Percentiles rank a stretch among this genome's conserved stretches.
phyloP scores from a whole-genome alignment of 2,888 invertebrate genomes.

The Melieria crassipennis region DNA sequence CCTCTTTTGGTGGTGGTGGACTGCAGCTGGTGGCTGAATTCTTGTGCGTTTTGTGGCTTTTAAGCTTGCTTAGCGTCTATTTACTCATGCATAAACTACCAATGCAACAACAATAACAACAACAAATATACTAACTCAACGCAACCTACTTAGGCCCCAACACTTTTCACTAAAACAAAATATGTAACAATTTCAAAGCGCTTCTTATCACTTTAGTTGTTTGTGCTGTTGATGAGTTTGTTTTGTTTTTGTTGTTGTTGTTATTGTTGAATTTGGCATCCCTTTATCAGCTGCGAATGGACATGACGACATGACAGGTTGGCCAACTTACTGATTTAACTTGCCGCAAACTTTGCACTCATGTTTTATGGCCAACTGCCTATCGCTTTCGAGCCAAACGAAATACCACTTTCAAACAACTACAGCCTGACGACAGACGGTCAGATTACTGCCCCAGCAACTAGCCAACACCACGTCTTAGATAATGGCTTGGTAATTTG shows the following conservation, averaged over 20 bases:
- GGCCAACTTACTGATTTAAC: not conserved
- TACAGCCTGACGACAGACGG: too few relatives aligned
- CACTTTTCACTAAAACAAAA: not conserved
- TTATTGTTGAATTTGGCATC: conserved; percentile 5
- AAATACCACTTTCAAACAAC: too few relatives aligned
- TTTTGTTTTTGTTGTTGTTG: conserved; percentile 4
- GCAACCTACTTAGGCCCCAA: not conserved
- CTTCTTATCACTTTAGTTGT: not conserved
- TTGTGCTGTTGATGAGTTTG: not conserved
- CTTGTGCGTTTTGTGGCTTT: not conserved
- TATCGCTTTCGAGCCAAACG: too few relatives aligned
- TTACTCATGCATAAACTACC: not conserved
- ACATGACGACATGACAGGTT: conserved; percentile 14
- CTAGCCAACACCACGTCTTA: too few relatives aligned
- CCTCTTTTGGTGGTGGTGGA: too few relatives aligned
- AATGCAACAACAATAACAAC: not conserved
- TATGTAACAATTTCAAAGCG: not conserved
- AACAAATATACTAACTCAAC: not conserved
- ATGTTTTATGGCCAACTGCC: too few relatives aligned
- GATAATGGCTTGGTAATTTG: too few relatives aligned
- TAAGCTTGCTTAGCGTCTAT: not conserved
- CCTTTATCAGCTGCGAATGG: conserved; percentile 17
- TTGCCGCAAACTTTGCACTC: too few relatives aligned
- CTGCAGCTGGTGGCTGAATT: not conserved
- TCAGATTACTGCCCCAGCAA: too few relatives aligned